phyloP scores from a whole-genome alignment of 1,140 invertebrate genomes.

The Cyclina sinensis region DNA sequence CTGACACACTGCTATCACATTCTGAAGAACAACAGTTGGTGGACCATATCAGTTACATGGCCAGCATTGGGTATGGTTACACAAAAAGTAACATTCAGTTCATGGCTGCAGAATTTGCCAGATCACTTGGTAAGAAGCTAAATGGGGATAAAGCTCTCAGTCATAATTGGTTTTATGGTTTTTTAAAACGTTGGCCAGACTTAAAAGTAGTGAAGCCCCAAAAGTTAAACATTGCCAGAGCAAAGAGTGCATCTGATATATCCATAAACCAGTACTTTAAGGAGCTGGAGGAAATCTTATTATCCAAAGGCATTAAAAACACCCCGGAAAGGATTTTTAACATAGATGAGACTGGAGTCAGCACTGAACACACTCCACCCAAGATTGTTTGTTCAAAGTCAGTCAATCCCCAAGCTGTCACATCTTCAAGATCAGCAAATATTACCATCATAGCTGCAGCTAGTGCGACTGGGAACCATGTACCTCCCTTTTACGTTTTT shows the following conservation, averaged over 20 bases:
- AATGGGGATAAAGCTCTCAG: constrained; percentile 2
- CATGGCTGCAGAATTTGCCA: constrained; percentile 12
- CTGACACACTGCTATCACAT: background rate
- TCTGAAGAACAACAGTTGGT: constrained; percentile 37
- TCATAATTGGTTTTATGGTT: constrained; percentile 39
- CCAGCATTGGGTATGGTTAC: constrained; percentile 51
- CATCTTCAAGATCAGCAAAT: no score
- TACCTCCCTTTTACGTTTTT: no score
- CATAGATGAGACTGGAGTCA: no score
- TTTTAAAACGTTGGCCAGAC: constrained; percentile 21
- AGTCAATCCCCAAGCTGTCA: no score
- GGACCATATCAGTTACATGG: constrained; percentile 53
- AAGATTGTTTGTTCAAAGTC: no score
- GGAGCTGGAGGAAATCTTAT: background rate
- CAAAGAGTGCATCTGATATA: constrained; percentile 3
- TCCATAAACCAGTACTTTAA: background rate
- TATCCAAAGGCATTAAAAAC: background rate
- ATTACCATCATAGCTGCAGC: no score
- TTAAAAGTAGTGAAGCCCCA: constrained; percentile 30
- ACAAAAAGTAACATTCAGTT: background rate
- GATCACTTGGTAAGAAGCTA: constrained; percentile 15
- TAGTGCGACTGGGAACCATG: no score
- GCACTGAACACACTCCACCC: no score
- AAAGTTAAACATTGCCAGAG: background rate
- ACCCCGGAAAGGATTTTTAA: constrained; percentile 69